Evolutionary conservation across 2,113 vertebrate genomes (phyloP).

Genomic region (Pygoscelis adeliae): DNA sequence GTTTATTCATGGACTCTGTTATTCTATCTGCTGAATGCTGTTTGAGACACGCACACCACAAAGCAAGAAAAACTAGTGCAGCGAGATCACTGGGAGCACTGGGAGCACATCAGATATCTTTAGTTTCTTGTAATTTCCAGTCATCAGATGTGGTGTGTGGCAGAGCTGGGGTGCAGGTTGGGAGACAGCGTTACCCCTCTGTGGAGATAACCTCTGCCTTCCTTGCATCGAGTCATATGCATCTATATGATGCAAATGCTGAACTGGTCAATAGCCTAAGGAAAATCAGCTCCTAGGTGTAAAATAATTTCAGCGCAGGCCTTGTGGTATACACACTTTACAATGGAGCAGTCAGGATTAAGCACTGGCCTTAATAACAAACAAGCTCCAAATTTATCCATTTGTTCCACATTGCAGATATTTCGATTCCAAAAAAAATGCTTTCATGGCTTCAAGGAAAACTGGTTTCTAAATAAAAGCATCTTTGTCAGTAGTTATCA

Average conservation of each 20-base stretch:
- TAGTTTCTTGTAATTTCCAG: not conserved
- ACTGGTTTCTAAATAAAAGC: not conserved
- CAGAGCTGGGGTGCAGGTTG: not conserved
- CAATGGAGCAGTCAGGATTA: not conserved
- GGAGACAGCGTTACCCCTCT: not conserved
- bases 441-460: not conserved
- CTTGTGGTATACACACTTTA: not conserved
- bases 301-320: not conserved
- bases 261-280: not conserved
- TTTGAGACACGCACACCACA: not conserved
- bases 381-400: not conserved
- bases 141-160: not conserved
- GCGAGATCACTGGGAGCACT: not conserved
- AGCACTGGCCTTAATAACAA: not conserved
- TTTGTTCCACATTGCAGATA: not conserved
- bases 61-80: not conserved
- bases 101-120: not conserved
- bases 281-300: not conserved
- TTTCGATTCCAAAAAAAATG: not conserved
- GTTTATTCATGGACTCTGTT: not conserved
- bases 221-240: fast-evolving
- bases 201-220: not conserved
- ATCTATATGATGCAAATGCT: not conserved
- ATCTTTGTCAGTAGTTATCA: not conserved
- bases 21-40: not conserved